Conservation (phyloP, 2,113 vertebrate species). For the Lophius piscatorius region DNA sequence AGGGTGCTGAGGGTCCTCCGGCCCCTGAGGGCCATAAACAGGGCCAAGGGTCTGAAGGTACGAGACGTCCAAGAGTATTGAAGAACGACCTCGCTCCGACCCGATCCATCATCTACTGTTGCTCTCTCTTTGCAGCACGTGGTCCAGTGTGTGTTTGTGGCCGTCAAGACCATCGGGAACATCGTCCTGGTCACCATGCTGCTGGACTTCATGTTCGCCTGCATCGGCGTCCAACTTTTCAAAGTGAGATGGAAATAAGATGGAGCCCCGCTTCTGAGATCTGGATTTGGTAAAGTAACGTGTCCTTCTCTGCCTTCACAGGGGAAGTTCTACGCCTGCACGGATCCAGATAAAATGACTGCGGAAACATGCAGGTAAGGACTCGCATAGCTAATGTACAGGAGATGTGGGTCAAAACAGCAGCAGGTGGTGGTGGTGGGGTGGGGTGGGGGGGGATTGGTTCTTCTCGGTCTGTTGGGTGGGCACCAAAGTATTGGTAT, state of each 20-base stretch:
- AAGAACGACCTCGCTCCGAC: background rate
- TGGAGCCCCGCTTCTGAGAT: too few species aligned
- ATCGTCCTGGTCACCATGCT: constrained; percentile 91
- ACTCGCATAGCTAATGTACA: too few species aligned
- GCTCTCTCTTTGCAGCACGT: constrained; percentile 82
- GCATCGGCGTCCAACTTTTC: constrained; percentile 95
- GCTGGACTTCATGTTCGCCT: constrained; percentile 95
- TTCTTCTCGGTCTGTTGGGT: too few species aligned
- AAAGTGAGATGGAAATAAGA: constrained; percentile 78
- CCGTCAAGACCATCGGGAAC: constrained; percentile 94
- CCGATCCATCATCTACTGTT: background rate
- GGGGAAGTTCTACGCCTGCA: constrained; percentile 90
- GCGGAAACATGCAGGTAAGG: constrained; percentile 87
- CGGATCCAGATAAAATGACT: constrained; percentile 87
- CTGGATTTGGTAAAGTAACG: background rate
- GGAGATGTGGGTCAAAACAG: too few species aligned
- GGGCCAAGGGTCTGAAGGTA: constrained; percentile 81
- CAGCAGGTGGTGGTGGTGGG: too few species aligned
- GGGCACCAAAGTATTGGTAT: too few species aligned
- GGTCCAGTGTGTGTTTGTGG: constrained; percentile 94
- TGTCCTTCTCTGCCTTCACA: constrained; percentile 35
- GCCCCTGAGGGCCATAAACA: constrained; percentile 90
- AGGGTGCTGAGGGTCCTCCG: constrained; percentile 91
- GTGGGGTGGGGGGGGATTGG: background rate
- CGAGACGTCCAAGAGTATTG: background rate